These are phyloP conservation scores for Philaenus spumarius DNA, from an alignment of 1,140 invertebrate genomes.

Conservation along the genomic window DNA sequence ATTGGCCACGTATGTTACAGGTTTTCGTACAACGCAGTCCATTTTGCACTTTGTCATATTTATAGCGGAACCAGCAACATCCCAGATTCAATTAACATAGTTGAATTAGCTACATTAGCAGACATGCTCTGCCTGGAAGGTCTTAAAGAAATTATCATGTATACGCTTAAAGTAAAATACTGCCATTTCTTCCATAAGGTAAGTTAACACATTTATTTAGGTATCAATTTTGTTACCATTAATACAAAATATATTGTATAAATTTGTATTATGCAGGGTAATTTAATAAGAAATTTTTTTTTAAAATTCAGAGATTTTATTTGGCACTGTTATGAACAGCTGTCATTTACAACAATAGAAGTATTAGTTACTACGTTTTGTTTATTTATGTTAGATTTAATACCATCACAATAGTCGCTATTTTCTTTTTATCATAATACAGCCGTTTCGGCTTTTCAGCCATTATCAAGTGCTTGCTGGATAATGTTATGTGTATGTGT, in stretches of 20 bases:
- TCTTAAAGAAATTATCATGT: slow-evolving; percentile 80
- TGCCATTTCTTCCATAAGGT: slow-evolving; percentile 88
- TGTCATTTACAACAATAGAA: no score
- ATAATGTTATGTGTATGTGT: no score
- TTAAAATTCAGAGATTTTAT: slow-evolving; percentile 5
- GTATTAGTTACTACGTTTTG: no score
- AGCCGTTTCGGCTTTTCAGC: no score
- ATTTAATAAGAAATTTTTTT: no score
- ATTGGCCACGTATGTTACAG: slow-evolving; percentile 40
- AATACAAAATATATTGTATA: no score
- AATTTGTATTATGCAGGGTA: no score
- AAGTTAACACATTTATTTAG: slow-evolving; percentile 29
- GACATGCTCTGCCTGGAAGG: slow-evolving; percentile 85
- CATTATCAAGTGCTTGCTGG: no score
- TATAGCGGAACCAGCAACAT: slow-evolving; percentile 83
- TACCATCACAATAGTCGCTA: no score
- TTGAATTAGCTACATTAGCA: slow-evolving; percentile 76
- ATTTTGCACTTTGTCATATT: slow-evolving; percentile 86
- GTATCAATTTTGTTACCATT: slow-evolving; percentile 2
- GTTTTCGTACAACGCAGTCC: slow-evolving; percentile 72
- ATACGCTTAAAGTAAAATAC: slow-evolving; percentile 79
- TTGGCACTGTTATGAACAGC: no score
- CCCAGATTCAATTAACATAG: slow-evolving; percentile 74
- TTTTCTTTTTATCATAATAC: no score
- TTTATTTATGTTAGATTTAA: no score